A percentile compares a stretch with the other conserved stretches of the same genome.
phyloP scores from a whole-genome alignment of 2,113 vertebrate species.

The Lanius collurio region DNA sequence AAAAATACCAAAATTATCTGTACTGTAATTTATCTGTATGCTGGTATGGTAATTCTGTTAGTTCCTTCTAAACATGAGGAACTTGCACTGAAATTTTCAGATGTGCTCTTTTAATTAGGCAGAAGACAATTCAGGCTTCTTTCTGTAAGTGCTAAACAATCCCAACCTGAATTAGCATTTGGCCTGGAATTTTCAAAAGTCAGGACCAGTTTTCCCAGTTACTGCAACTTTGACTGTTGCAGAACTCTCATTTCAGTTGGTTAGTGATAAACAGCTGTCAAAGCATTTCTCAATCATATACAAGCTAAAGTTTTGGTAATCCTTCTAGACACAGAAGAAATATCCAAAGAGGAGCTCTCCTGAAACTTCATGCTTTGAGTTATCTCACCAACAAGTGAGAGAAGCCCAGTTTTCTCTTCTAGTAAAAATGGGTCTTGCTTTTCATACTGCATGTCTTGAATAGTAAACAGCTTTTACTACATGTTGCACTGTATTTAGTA shows the following conservation, averaged over 20 bases:
- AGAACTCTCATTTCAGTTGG: neutral
- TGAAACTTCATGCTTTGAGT: neutral
- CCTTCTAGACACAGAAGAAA: neutral
- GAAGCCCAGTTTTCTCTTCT: neutral
- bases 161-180: neutral
- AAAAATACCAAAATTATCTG: neutral
- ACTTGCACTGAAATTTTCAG: neutral
- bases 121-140: neutral
- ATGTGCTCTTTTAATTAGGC: neutral
- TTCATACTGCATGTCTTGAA: neutral
- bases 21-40: neutral
- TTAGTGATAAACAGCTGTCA: neutral
- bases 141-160: neutral
- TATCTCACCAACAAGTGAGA: neutral
- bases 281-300: neutral
- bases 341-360: neutral
- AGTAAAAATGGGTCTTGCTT: neutral
- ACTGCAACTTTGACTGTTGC: neutral
- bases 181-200: neutral
- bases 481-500: neutral
- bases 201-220: neutral
- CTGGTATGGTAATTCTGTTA: neutral
- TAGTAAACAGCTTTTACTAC: neutral
- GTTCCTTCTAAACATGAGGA: neutral
- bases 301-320: neutral